These are phyloP conservation scores for Panzeria rudis DNA, from an alignment of 2,888 invertebrate species.

Conservation along the genomic window DNA sequence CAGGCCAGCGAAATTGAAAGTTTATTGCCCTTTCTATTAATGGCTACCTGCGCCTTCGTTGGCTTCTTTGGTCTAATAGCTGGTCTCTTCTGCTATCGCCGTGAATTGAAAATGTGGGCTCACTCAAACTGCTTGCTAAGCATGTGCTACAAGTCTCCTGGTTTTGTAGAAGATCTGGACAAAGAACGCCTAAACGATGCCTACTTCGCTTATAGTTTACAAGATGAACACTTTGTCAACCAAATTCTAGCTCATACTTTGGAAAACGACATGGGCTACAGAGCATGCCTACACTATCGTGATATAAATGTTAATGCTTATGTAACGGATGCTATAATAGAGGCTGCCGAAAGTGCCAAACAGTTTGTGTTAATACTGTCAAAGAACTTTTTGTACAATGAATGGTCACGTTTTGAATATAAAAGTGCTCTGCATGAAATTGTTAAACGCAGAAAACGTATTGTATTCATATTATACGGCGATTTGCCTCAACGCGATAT, in stretches of 20 bases:
- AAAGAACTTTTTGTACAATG: constrained; percentile 96
- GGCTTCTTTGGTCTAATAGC: constrained; percentile 90
- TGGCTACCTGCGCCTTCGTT: constrained; percentile 91
- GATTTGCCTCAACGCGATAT: constrained; percentile 94
- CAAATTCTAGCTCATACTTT: constrained; percentile 94
- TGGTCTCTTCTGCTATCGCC: constrained; percentile 91
- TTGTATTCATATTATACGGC: constrained; percentile 95
- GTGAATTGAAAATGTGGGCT: constrained; percentile 93
- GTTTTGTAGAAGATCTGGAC: constrained; percentile 86
- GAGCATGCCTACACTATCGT: constrained; percentile 95
- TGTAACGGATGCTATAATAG: constrained; percentile 95
- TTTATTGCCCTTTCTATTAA: constrained; percentile 90
- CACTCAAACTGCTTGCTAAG: constrained; percentile 93
- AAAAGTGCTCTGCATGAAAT: constrained; percentile 96
- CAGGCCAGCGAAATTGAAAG: constrained; percentile 88
- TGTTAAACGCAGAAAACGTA: constrained; percentile 92
- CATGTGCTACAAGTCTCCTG: constrained; percentile 91
- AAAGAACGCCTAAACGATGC: constrained; percentile 93
- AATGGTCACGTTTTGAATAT: constrained; percentile 98
- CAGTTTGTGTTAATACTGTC: constrained; percentile 95
- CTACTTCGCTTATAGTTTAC: constrained; percentile 96
- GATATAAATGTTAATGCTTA: constrained; percentile 95
- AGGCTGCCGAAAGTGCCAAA: constrained; percentile 95
- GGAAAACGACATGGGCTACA: constrained; percentile 92
- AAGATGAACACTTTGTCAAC: constrained; percentile 95